phyloP scores from a whole-genome alignment of 2,888 invertebrate genomes.

The Trissolcus japonicus region DNA sequence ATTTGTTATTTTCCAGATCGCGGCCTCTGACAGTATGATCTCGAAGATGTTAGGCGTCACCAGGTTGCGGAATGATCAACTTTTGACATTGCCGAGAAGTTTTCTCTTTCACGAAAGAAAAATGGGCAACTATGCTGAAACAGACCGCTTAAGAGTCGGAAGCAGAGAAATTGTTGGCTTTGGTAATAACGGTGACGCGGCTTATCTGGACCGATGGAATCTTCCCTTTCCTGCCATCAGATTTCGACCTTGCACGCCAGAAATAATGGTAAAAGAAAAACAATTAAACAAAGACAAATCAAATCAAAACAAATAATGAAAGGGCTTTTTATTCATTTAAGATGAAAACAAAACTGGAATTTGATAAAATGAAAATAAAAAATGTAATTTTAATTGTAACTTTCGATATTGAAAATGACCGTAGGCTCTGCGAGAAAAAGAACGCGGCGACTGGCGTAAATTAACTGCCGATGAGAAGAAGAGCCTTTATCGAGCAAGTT shows the following conservation, averaged over 20 bases:
- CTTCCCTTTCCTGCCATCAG: conserved; percentile 82
- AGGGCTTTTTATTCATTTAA: neutral
- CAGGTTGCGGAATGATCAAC: conserved; percentile 6
- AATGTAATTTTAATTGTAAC: conserved; percentile 4
- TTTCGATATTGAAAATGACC: neutral
- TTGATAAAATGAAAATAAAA: neutral
- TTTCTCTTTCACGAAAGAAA: conserved; percentile 11
- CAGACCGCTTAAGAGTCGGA: conserved; percentile 75
- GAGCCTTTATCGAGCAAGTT: conserved; percentile 91
- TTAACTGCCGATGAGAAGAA: conserved; percentile 94
- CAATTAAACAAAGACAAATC: no score
- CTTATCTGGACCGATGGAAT: conserved; percentile 79
- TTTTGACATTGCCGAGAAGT: neutral
- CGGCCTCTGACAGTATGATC: no score
- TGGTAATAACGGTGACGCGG: conserved; percentile 78
- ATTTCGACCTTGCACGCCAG: conserved; percentile 80
- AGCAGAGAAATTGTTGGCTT: conserved; percentile 82
- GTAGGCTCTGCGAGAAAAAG: conserved; percentile 90
- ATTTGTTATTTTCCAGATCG: no score
- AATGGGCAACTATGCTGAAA: neutral
- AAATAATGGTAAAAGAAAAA: conserved; percentile 76
- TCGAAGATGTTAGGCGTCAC: no score
- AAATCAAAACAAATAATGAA: no score
- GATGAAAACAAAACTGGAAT: neutral
- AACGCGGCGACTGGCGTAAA: conserved; percentile 95